Conservation (phyloP, 2,797 vertebrate genomes). For the Borostomias antarcticus region DNA sequence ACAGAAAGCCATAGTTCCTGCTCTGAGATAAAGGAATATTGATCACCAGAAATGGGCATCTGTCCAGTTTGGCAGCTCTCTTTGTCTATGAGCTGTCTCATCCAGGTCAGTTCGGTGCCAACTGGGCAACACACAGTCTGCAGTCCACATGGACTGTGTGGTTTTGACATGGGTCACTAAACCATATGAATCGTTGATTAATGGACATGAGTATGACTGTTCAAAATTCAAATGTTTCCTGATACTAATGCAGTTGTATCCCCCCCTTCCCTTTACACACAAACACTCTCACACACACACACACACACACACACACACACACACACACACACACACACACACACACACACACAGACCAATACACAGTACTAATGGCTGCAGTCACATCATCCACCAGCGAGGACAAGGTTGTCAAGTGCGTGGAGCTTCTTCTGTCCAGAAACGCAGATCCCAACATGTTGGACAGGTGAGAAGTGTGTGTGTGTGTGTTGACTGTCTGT, state of each 20-base stretch:
- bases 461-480: slow-evolving; percentile 81
- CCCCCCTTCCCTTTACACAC: slow-evolving; percentile 6
- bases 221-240: too few species aligned
- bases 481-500: neutral
- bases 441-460: slow-evolving; percentile 86
- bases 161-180: too few species aligned
- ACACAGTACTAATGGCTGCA: slow-evolving; percentile 89
- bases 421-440: slow-evolving; percentile 91
- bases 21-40: slow-evolving; percentile 51
- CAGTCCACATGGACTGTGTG: too few species aligned
- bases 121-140: too few species aligned
- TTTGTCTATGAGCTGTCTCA: neutral
- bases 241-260: slow-evolving; percentile 1
- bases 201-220: too few species aligned
- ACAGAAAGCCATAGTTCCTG: slow-evolving; percentile 55
- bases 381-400: slow-evolving; percentile 82
- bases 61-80: neutral
- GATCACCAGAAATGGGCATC: slow-evolving; percentile 35
- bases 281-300: too few species aligned
- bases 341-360: slow-evolving; percentile 74
- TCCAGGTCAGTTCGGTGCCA: slow-evolving; percentile 10
- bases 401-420: slow-evolving; percentile 83
- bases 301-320: too few species aligned
- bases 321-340: neutral
- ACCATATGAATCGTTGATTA: neutral